Base-by-base conservation (phyloP, 1,140 invertebrate species). In the Campodea augens region DNA sequence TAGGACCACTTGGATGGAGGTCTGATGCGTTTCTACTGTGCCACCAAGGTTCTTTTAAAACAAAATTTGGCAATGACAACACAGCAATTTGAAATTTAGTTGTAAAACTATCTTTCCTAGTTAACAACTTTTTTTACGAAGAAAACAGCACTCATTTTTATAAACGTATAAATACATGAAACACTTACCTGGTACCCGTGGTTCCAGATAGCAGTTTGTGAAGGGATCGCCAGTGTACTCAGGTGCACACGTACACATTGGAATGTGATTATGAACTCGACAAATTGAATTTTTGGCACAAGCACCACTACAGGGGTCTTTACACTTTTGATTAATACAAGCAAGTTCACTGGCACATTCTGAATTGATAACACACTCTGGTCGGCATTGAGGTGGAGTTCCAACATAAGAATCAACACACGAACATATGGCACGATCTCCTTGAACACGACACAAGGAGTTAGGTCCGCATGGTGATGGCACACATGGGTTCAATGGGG, bases 201-300 rank as follows among this genome's bases (percentile, higher is more conserved):
- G 65, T 32, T 68, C 65, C 47, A 64, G 69, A 54, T 65, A 76
- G 52, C 82, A 85, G 38, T 78, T 77, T 15, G 73, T 72, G 55
- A 80, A 84, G 22, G 85, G 81, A 72, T 88, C 83, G 41, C 84
- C 85, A 57, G 81, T 75, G 51, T 72, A 83, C 2, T 74, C 77
- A 13, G 72, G 67, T 41, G 74, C 67, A 54, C 83, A 88, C 15
- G 74, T 71, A 51, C 84, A 87, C 49, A 79, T 74, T 1, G 81
- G 77, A 51, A 75, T 71, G 60, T 86, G 81, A 55, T 81, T 77
- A 55, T 78, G 74, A 0, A 77, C 78, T 10, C 65, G 69, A 55
- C 85, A 89, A 25, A 77, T 67, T 0, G 84, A 78, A 56, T 86
- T 84, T 37, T 81, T 75, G 10, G 81, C 81, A 54, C 85, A 90